Conservation (phyloP, 2,113 vertebrate species). For the Thunnus maccoyii region DNA sequence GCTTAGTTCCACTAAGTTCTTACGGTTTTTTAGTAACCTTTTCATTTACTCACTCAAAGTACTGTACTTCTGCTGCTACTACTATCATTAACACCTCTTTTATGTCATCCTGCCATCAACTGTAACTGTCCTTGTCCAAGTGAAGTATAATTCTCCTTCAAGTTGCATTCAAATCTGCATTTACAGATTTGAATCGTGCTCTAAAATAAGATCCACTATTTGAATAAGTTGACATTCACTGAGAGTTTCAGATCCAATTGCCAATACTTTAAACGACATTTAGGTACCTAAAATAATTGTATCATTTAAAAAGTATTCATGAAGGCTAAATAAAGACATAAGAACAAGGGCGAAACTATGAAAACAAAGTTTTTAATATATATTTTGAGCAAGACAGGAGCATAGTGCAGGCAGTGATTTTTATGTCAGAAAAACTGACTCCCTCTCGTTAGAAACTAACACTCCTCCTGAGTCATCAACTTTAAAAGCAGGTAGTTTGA, state of each 20-base stretch:
- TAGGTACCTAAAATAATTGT: conserved; percentile 23
- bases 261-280: conserved; percentile 1
- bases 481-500: conserved; percentile 11
- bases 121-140: not conserved
- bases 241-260: not conserved
- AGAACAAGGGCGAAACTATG: not conserved
- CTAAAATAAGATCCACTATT: conserved; percentile 25
- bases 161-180: conserved; percentile 16
- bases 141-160: not conserved
- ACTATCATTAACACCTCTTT: not conserved
- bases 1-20: not conserved
- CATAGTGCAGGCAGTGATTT: conserved; percentile 14
- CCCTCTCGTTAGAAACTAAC: conserved; percentile 45
- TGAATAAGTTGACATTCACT: conserved; percentile 16
- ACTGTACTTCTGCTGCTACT: too few species aligned
- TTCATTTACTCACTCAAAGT: not conserved
- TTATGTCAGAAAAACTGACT: not conserved
- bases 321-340: conserved; percentile 36
- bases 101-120: not conserved
- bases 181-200: not conserved
- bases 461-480: conserved; percentile 37
- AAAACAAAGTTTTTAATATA: not conserved
- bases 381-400: conserved; percentile 17
- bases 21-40: not conserved
- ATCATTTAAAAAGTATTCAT: conserved; percentile 29